phyloP scores from a whole-genome alignment of 2,888 invertebrate species.

The Drepana falcataria region DNA sequence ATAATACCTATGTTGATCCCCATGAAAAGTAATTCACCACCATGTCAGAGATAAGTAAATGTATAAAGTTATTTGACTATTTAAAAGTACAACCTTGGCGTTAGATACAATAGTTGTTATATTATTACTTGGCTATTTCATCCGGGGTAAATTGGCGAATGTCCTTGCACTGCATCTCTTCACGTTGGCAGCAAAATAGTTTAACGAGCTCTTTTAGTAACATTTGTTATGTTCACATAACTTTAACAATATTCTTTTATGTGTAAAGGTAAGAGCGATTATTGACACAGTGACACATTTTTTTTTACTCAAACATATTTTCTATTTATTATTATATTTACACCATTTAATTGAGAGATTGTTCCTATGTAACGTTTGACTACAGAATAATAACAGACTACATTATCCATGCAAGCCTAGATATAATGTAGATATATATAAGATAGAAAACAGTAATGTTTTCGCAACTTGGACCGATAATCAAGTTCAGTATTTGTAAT shows the following conservation, averaged over 20 bases:
- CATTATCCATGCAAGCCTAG: neutral
- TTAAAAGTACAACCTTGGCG: too few relatives aligned
- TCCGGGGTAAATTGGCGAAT: neutral
- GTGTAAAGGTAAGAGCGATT: too few relatives aligned
- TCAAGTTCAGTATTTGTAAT: neutral
- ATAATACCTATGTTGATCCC: too few relatives aligned
- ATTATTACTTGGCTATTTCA: neutral
- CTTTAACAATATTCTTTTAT: neutral
- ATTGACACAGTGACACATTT: too few relatives aligned
- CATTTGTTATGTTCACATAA: slow-evolving; percentile 5
- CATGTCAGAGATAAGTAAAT: too few relatives aligned
- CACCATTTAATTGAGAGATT: neutral
- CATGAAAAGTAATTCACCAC: too few relatives aligned
- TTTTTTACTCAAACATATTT: too few relatives aligned
- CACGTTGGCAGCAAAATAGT: neutral
- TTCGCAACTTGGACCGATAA: neutral
- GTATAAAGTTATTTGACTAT: too few relatives aligned
- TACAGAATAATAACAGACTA: neutral
- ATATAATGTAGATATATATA: neutral
- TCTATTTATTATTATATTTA: too few relatives aligned
- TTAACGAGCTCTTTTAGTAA: slow-evolving; percentile 9
- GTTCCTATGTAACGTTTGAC: neutral
- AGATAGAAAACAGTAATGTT: neutral
- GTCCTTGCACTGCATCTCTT: neutral
- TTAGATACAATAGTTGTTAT: too few relatives aligned